Conservation (phyloP, 2,797 vertebrate genomes). For the Sylvilagus floridanus region DNA sequence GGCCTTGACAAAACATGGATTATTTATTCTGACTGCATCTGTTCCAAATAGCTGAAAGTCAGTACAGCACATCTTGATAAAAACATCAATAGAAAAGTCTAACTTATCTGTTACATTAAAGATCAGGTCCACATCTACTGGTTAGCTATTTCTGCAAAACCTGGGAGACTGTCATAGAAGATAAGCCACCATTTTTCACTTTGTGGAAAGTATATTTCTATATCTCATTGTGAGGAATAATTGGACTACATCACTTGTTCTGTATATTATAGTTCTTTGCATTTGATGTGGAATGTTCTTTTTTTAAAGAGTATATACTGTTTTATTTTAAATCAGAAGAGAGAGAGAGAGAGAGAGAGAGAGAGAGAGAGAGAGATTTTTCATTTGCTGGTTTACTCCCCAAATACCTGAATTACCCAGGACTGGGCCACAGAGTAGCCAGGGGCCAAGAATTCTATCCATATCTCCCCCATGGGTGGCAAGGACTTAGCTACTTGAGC, state of each 20-base stretch:
- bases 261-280: neutral
- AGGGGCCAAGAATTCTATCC: too few species aligned
- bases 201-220: constrained; percentile 11
- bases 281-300: neutral
- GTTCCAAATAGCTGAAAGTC: neutral
- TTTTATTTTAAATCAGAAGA: too few species aligned
- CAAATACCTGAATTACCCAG: too few species aligned
- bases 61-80: constrained; percentile 10
- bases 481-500: too few species aligned
- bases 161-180: constrained; percentile 1
- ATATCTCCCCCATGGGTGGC: too few species aligned
- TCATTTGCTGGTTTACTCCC: too few species aligned
- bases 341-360: too few species aligned
- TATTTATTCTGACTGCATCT: constrained; percentile 16
- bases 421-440: too few species aligned
- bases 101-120: constrained; percentile 48
- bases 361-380: too few species aligned
- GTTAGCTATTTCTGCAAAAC: neutral
- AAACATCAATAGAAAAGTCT: constrained; percentile 27
- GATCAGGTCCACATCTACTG: neutral
- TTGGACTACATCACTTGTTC: neutral
- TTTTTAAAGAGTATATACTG: too few species aligned
- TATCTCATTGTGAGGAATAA: constrained; percentile 20
- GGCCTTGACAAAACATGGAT: neutral
- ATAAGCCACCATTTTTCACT: constrained; percentile 2